Percentiles rank a stretch among this genome's conserved stretches.
These are phyloP conservation scores for Conus canariensis DNA, from an alignment of 2,888 invertebrate genomes.

Conservation along the genomic window DNA sequence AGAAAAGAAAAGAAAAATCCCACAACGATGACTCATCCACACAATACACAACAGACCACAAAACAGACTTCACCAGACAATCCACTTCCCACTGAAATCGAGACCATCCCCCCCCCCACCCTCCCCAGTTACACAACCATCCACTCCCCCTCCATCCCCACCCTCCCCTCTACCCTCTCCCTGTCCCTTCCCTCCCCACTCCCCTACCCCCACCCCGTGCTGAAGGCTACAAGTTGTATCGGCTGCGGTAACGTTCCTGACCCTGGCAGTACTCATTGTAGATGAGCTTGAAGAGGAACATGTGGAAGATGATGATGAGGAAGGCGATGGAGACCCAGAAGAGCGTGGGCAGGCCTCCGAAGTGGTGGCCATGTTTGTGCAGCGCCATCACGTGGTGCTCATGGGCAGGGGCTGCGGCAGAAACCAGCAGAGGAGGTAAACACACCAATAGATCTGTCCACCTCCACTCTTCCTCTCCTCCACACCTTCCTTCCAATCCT, in stretches of 20 bases:
- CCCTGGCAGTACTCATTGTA: conserved; percentile 89
- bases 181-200: background rate
- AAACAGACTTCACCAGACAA: too few relatives aligned
- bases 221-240: conserved; percentile 65
- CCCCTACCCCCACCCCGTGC: background rate
- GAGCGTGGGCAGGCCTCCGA: conserved; percentile 92
- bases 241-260: conserved; percentile 65
- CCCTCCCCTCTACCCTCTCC: background rate
- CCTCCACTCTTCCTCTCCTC: background rate
- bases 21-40: too few relatives aligned
- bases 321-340: conserved; percentile 95
- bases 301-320: conserved; percentile 93
- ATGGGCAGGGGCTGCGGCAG: conserved; percentile 88
- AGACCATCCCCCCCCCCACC: too few relatives aligned
- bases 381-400: conserved; percentile 93
- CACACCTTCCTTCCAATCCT: background rate
- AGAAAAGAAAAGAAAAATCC: too few relatives aligned
- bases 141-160: too few relatives aligned
- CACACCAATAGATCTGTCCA: background rate
- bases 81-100: too few relatives aligned
- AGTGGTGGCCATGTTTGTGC: conserved; percentile 93
- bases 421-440: background rate
- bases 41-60: too few relatives aligned
- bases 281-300: conserved; percentile 94
- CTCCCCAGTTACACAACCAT: too few relatives aligned